Evolutionary conservation across 2,888 invertebrate genomes (phyloP), one percentile per base, ranked within the genome.

Genomic region (Drosophila gaucha): DNA sequence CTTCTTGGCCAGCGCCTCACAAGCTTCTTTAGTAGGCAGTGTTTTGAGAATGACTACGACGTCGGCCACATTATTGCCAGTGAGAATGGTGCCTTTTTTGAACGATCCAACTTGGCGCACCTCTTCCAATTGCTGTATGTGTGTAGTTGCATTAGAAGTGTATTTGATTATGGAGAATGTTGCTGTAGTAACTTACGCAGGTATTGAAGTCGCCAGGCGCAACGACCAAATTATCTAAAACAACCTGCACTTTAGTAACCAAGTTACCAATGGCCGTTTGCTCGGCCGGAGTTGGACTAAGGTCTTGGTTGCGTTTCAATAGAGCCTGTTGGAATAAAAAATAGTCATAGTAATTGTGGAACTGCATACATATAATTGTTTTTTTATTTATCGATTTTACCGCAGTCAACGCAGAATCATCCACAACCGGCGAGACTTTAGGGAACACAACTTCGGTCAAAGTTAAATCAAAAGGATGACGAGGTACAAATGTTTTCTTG

Each of bases 31-130:
- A 1, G 98, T 98, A 0, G 99, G 99, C 54, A 99, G 91, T 0
- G 99, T 98, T 93, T 99, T 99, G 69, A 99, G 94, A 71, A 99
- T 97, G 1, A 99, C 98, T 0, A 99, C 99, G 67, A 99, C 96
- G 88, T 99, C 99, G 0, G 99, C 99, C 0, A 98, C 95, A 91
- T 98, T 98, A 91, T 97, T 97, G 1, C 98, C 98, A 0, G 97
- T 95, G 90, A 99, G 95, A 96, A 99, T 98, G 0, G 99, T 99
- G 2, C 99, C 98, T 89, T 99, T 99, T 92, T 99, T 99, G 92
- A 97, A 99, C 0, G 99, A 98, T 0, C 99, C 99, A 6, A 99
- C 99, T 92, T 98, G 98, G 1, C 98, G 94, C 0, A 98, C 98
- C 92, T 99, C 99, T 89, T 97, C 97, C 47, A 97, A 93, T 94